phyloP scores from a whole-genome alignment of 2,888 invertebrate species.

The Sesamia inferens region DNA sequence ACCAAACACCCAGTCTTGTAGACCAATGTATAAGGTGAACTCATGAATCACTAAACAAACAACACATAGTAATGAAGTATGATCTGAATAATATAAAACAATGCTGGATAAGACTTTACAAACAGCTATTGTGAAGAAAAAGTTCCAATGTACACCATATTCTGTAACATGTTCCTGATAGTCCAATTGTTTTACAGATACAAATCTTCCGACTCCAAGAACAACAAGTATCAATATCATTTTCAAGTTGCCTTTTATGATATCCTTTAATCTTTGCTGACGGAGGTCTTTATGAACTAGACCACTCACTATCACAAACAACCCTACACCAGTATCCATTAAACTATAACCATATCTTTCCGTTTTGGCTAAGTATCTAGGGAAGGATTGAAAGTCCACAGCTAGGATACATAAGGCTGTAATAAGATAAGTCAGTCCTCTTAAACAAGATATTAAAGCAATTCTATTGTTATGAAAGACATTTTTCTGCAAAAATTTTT shows the following conservation, averaged over 20 bases:
- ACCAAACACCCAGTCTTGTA: slow-evolving; percentile 93
- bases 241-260: slow-evolving; percentile 80
- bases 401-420: slow-evolving; percentile 96
- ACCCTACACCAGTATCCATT: slow-evolving; percentile 99
- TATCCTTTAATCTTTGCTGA: slow-evolving; percentile 70
- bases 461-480: slow-evolving; percentile 68
- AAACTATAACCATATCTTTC: slow-evolving; percentile 95
- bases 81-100: slow-evolving; percentile 88
- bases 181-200: slow-evolving; percentile 91
- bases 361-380: slow-evolving; percentile 96
- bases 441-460: slow-evolving; percentile 91
- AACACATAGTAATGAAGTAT: slow-evolving; percentile 89
- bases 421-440: slow-evolving; percentile 93
- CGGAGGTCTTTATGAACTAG: slow-evolving; percentile 90
- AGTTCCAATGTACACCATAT: slow-evolving; percentile 99
- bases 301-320: slow-evolving; percentile 95
- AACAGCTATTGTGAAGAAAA: slow-evolving; percentile 97
- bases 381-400: slow-evolving; percentile 97
- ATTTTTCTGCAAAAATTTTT: slow-evolving; percentile 65
- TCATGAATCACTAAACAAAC: slow-evolving; percentile 92
- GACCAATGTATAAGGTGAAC: slow-evolving; percentile 89
- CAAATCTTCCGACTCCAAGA: slow-evolving; percentile 91
- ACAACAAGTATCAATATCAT: slow-evolving; percentile 81
- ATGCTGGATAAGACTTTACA: slow-evolving; percentile 93
- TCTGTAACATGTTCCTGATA: slow-evolving; percentile 97